Evolutionary conservation across 2,888 invertebrate genomes (phyloP), one percentile per base, ranked within the genome.

Genomic region (Epistrophe eligans): DNA sequence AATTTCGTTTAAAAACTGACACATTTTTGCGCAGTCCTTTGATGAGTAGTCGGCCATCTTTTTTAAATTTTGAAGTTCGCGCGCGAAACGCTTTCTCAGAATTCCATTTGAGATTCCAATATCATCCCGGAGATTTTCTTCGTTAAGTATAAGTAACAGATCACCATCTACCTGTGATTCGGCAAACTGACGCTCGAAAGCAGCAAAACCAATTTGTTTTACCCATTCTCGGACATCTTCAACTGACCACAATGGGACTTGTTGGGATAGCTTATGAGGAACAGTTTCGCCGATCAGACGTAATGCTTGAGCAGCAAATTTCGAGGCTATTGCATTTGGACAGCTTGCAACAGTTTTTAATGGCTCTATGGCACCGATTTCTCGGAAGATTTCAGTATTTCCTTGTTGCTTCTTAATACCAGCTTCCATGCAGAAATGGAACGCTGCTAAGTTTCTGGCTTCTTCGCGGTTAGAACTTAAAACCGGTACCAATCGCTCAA

Each of bases 381-480:
- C 98, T 84, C 96, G 95, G 92, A 99, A 99, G 90, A 98, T 97
- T 92, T 96, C 96, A 0, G 97, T 97, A 88, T 97, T 97, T 6
- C 97, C 97, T 92, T 98, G 98, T 90, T 97, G 96, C 90, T 98
- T 97, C 92, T 99, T 99, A 76, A 99, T 99, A 48, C 98, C 98
- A 13, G 99, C 99, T 93, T 99, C 99, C 98, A 99, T 99, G 91
- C 99, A 99, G 92, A 99, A 97, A 92, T 99, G 99, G 92, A 99
- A 99, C 45, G 99, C 99, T 5, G 99, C 99, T 90, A 99, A 93
- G 92, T 98, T 98, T 90, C 98, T 95, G 0, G 99, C 99, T 93
- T 99, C 99, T 91, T 99, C 98, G 84, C 99, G 94, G 91, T 98
- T 97, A 52, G 99, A 99, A 91, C 97, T 97, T 74, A 99, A 94